A percentile compares a stretch with the other conserved stretches of the same genome.
Evolutionary conservation across 37 sponge, comb jelly and placozoan species (phyloP).

Genomic region (Hormiphora californensis): DNA sequence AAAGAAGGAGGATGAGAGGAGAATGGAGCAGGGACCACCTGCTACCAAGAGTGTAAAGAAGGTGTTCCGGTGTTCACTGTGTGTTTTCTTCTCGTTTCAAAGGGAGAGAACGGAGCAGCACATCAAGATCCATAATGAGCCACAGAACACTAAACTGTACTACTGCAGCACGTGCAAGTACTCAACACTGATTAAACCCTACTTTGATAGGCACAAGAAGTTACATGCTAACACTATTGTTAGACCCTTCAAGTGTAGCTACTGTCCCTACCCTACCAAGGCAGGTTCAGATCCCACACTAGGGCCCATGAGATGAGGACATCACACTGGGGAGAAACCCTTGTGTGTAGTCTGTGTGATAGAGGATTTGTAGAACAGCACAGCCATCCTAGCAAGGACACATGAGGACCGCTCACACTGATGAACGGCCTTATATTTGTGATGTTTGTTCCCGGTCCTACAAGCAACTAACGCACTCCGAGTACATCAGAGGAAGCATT

Average conservation of each 20-base stretch:
- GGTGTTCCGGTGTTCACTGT: slow-evolving; percentile 52
- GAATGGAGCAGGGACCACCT: too few relatives aligned
- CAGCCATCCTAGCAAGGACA: too few relatives aligned
- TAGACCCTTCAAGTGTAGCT: slow-evolving; percentile 48
- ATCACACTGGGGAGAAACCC: slow-evolving; percentile 29
- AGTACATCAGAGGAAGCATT: slow-evolving; percentile 52
- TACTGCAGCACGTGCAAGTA: slow-evolving; percentile 42
- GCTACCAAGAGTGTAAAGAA: too few relatives aligned
- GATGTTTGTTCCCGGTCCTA: slow-evolving; percentile 43
- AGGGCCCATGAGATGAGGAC: slow-evolving; percentile 48
- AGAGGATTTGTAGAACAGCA: slow-evolving; percentile 54
- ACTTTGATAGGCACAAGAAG: slow-evolving; percentile 37
- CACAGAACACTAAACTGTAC: slow-evolving; percentile 44
- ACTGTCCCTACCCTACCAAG: slow-evolving; percentile 33
- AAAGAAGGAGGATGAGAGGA: too few relatives aligned
- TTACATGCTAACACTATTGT: slow-evolving; percentile 29
- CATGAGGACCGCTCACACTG: slow-evolving; percentile 48
- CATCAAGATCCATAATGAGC: slow-evolving; percentile 42
- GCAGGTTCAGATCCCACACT: slow-evolving; percentile 51
- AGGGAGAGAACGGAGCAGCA: slow-evolving; percentile 40
- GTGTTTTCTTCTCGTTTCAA: slow-evolving; percentile 47
- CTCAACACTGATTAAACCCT: slow-evolving; percentile 15
- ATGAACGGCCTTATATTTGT: slow-evolving; percentile 49
- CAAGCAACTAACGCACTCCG: slow-evolving; percentile 49
- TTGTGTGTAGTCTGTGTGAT: slow-evolving; percentile 40